A percentile compares a stretch with the other conserved stretches of the same genome.
Conservation (phyloP, 2,797 vertebrate genomes). For the Dipus sagitta region DNA sequence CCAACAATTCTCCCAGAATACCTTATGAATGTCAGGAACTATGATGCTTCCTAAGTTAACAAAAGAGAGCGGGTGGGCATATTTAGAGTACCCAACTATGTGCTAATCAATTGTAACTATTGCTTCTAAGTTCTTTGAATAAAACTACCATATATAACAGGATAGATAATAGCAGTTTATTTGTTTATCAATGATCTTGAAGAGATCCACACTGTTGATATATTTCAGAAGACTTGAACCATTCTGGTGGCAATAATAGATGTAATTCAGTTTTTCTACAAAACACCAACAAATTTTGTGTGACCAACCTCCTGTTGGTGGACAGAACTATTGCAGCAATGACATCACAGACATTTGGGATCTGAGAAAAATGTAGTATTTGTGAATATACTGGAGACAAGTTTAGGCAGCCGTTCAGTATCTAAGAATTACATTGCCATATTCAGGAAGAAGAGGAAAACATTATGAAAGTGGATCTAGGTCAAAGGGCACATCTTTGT, state of each 20-base stretch:
- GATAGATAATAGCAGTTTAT: not conserved
- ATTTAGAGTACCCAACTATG: not conserved
- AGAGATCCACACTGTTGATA: not conserved
- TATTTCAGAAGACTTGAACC: not conserved
- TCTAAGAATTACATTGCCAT: not conserved
- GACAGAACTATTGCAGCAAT: not conserved
- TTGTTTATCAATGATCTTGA: not conserved
- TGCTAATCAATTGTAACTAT: not conserved
- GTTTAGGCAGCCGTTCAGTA: not conserved
- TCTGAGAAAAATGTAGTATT: not conserved
- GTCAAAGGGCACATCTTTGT: slow-evolving; percentile 45
- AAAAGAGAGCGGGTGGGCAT: not conserved
- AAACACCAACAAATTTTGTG: not conserved
- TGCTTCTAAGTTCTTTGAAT: not conserved
- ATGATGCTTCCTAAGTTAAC: not conserved
- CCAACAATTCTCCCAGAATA: not conserved
- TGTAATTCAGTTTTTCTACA: not conserved
- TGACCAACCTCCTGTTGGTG: not conserved
- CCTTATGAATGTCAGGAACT: not conserved
- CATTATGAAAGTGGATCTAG: not conserved
- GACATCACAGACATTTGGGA: not conserved
- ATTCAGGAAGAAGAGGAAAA: not conserved
- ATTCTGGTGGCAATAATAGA: not conserved
- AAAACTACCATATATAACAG: not conserved
- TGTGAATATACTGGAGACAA: not conserved